Percentiles rank a stretch among this genome's conserved stretches.
Conservation (phyloP, 1,140 invertebrate genomes). For the Anadara kagoshimensis region DNA sequence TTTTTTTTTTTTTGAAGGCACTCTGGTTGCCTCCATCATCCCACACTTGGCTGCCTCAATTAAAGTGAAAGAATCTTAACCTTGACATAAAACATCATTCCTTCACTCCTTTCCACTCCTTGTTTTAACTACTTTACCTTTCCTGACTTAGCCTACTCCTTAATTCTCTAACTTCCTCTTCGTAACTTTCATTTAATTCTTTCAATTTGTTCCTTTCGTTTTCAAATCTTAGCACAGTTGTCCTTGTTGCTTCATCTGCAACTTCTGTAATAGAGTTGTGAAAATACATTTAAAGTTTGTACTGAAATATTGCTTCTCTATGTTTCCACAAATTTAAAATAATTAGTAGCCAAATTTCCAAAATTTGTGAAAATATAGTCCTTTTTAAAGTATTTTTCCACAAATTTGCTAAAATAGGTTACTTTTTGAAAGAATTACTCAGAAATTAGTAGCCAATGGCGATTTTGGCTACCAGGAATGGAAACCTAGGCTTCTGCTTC, state of each 20-base stretch:
- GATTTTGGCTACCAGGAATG: not conserved
- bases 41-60: too few relatives aligned
- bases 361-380: too few relatives aligned
- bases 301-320: not conserved
- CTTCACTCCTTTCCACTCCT: too few relatives aligned
- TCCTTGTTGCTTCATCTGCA: conserved; percentile 83
- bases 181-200: conserved; percentile 77
- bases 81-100: too few relatives aligned
- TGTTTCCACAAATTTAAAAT: not conserved
- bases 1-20: too few relatives aligned
- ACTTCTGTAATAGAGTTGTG: conserved; percentile 79
- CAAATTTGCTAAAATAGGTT: too few relatives aligned
- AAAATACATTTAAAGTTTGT: not conserved
- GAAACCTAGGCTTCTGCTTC: not conserved
- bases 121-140: too few relatives aligned
- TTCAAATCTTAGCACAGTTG: conserved; percentile 79
- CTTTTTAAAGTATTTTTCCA: too few relatives aligned
- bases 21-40: too few relatives aligned
- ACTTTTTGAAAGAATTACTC: too few relatives aligned
- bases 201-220: conserved; percentile 82
- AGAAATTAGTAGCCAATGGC: not conserved
- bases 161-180: conserved; percentile 79
- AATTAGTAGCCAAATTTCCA: too few relatives aligned
- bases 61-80: too few relatives aligned
- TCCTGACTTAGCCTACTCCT: conserved; percentile 74